Base-by-base conservation (phyloP, 2,113 vertebrate genomes). In the Thryonomys swinderianus region DNA sequence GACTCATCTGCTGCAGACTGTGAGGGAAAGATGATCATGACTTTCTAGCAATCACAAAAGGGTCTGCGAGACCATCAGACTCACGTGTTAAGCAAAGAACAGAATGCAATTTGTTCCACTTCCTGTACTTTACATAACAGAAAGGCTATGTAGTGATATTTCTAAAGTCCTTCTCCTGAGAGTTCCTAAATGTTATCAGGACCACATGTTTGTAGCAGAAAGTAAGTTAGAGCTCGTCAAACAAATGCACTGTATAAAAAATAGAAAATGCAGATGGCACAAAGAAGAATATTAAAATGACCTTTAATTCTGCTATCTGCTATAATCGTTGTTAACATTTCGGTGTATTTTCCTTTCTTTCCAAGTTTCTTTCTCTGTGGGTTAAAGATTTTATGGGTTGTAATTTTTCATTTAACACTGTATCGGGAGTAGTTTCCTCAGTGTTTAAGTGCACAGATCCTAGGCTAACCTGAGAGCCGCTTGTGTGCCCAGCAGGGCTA, bases 281-380 rank as follows among this genome's bases (percentile, higher is more conserved):
- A 80, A 84, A 95, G 81, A 82, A 84, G 27, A 73, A 59, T 73
- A 84, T 80, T 78, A 94, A 93, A 91, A 66, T 95, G 67, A 91
- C 25, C 37, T 53, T 88, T 82, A 78, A 88, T 76, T 96, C 83
- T 91, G 20, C 34, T 88, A 27, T 37, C 16, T 42, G 82, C 45
- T 32, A n/a, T 51, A 53, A 71, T 14, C 27, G 37, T 74, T 90
- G 74, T 40, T 69, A 81, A 85, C 76, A 85, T 85, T 67, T 96
- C 92, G 62, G 30, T 87, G 3, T 74, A 78, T 82, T 51, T 96
- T 84, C 5, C 13, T 27, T 45, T 90, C 10, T 59, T 12, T 73
- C 11, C 2, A 2, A 84, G 6, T 59, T 40, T 86, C 11, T 30
- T 1, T 42, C 3, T 64, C 11, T 64, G 11, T 83, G 1, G 14